These are phyloP conservation scores for Zaprionus ornatus DNA, from an alignment of 1,140 invertebrate species.

Conservation along the genomic window DNA sequence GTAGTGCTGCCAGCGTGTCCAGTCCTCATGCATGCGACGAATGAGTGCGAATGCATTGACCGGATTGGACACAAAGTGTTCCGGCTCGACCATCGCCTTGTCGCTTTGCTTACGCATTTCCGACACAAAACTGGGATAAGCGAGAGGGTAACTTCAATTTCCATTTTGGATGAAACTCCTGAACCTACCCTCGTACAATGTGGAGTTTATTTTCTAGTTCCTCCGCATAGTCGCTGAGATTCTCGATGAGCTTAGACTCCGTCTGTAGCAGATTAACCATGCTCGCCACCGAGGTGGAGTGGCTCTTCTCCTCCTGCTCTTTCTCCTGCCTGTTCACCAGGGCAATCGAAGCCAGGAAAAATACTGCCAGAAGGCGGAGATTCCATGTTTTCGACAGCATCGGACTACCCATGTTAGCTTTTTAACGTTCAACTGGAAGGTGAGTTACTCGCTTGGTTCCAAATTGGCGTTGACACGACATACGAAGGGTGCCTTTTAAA, in stretches of 20 bases:
- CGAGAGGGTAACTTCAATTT: background rate
- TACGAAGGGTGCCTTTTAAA: too few relatives aligned
- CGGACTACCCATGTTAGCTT: constrained; percentile 13
- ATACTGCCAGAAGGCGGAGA: constrained; percentile 13
- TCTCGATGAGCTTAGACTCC: constrained; percentile 92
- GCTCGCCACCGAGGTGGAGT: constrained; percentile 92
- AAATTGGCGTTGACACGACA: constrained; percentile 54
- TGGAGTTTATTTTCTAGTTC: constrained; percentile 59
- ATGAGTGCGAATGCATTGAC: constrained; percentile 68
- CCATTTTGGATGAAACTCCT: too few relatives aligned
- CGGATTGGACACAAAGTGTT: constrained; percentile 67
- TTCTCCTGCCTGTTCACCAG: constrained; percentile 5
- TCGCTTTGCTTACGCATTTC: constrained; percentile 88
- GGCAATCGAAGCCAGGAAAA: background rate
- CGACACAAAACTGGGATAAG: constrained; percentile 24
- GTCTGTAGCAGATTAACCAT: constrained; percentile 94
- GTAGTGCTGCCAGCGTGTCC: constrained; percentile 61
- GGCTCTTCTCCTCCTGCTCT: constrained; percentile 57
- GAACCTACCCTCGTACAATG: constrained; percentile 54
- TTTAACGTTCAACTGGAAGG: constrained; percentile 58
- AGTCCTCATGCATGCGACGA: constrained; percentile 70
- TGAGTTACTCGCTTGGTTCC: constrained; percentile 19
- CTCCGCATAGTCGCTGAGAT: constrained; percentile 91
- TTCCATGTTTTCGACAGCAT: constrained; percentile 40
- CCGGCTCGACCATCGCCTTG: constrained; percentile 89